A percentile compares a stretch with the other conserved stretches of the same genome.
These are phyloP conservation scores for Cristatella mucedo DNA, from an alignment of 2,888 invertebrate genomes.

Conservation along the genomic window DNA sequence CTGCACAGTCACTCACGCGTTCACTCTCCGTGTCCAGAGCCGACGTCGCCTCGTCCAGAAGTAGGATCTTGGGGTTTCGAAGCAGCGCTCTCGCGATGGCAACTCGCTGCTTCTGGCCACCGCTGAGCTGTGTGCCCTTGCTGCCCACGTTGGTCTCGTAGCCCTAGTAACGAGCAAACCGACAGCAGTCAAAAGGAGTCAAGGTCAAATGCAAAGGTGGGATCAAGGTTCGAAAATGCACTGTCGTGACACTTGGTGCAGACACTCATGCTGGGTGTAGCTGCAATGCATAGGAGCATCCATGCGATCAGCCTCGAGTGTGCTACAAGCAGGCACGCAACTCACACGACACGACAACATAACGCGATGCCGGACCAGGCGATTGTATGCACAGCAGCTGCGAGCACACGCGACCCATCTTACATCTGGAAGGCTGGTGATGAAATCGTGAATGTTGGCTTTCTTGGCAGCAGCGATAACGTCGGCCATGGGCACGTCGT, in stretches of 20 bases:
- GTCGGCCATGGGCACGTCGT: constrained; percentile 52
- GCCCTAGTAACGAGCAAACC: constrained; percentile 12
- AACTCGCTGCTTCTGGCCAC: no score
- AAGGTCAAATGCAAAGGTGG: neutral
- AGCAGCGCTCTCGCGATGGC: constrained; percentile 61
- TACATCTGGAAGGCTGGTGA: constrained; percentile 51
- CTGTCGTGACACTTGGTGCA: no score
- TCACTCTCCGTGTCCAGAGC: constrained; percentile 25
- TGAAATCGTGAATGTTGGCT: constrained; percentile 74
- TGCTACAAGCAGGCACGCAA: no score
- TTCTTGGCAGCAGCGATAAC: constrained; percentile 52
- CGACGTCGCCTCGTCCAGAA: constrained; percentile 39
- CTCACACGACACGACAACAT: no score
- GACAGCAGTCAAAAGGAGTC: neutral
- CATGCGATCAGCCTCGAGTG: no score
- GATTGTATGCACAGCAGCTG: no score
- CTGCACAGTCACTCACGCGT: constrained; percentile 12
- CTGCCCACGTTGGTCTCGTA: constrained; percentile 17
- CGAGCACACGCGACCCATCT: no score
- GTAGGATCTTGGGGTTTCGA: constrained; percentile 41
- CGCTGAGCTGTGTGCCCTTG: no score
- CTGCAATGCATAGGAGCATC: no score
- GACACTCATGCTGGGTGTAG: no score
- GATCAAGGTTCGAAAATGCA: no score
- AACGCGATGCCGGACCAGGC: no score